Evolutionary conservation across 2,113 vertebrate genomes (phyloP), one percentile per base, ranked within the genome.

Genomic region (Boulengeromyrus knoepffleri): DNA sequence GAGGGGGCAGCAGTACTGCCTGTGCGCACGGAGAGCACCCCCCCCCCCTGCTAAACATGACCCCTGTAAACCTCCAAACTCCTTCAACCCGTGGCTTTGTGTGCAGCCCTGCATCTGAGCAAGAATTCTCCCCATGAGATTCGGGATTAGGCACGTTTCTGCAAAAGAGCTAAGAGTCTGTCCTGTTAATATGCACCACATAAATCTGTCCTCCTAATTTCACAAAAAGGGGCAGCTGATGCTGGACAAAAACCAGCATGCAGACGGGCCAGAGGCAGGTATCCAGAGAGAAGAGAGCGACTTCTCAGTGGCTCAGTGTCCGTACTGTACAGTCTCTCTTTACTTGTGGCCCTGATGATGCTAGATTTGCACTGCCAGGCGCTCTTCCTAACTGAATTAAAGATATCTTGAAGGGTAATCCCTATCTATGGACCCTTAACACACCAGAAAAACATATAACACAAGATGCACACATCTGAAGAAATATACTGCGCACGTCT

Each of bases 381-480:
- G 87, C 19, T 90, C 92, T 93, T 93, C 90, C 91, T 91, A 93
- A 91, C 93, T 92, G 36, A 19, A 80, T 80, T 19, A 80, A 42
- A 42, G 36, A 39, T 42, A 39, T 36, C 9, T 74, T 31, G n/a
- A 77, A 39, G 70, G 27, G 9, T 12, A n/a, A 27, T 27, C 62
- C 9, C n/a, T 31, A 70, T 70, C 62, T 31, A 3, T 5, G 62
- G n/a, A 31, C n/a, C 62, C 27, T 66, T 66, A 66, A 66, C 62
- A 27, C n/a, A 27, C 62, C n/a, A 31, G n/a, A 31, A 27, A 70
- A 70, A 70, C 62, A 27, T 66, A 1, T 3, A 3, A 70, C 62
- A 66, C n/a, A 1, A 27, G n/a, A 66, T 13, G n/a, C 62, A 27
- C 62, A 31, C 9, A 66, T 31, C 10, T 27, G n/a, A 66, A 66